phyloP scores from a whole-genome alignment of 2,797 vertebrate species.

The Podarcis lilfordi region DNA sequence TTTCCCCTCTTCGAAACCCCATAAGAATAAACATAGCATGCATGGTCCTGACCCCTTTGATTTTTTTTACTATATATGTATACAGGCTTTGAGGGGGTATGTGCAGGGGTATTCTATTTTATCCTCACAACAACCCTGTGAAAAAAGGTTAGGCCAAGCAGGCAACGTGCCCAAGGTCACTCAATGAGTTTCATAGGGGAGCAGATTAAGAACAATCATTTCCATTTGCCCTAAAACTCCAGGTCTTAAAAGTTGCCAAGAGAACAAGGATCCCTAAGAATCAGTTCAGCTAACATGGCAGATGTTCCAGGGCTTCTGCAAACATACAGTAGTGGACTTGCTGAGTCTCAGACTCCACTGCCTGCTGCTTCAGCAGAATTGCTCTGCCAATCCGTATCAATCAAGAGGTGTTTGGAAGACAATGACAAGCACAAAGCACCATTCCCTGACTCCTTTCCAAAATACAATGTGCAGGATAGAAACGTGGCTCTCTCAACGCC shows the following conservation, averaged over 20 bases:
- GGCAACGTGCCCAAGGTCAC: slow-evolving; percentile 20
- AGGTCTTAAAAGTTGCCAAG: slow-evolving; percentile 1
- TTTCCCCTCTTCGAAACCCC: not conserved
- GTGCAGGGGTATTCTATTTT: not conserved
- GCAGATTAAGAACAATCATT: not conserved
- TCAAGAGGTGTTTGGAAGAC: slow-evolving; percentile 35
- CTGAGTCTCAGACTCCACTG: slow-evolving; percentile 33
- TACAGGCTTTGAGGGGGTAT: not conserved
- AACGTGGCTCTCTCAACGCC: not conserved
- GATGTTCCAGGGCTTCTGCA: slow-evolving; percentile 8
- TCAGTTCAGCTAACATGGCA: slow-evolving; percentile 19
- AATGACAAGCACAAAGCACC: slow-evolving; percentile 11
- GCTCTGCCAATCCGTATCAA: slow-evolving; percentile 35
- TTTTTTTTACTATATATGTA: not conserved
- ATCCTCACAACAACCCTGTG: not conserved
- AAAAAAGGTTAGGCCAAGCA: not conserved
- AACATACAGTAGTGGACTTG: slow-evolving; percentile 18
- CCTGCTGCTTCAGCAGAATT: slow-evolving; percentile 36
- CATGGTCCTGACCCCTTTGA: not conserved
- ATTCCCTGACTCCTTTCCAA: slow-evolving; percentile 8
- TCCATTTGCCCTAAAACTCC: not conserved
- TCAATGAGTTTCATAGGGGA: not conserved
- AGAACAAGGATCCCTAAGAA: slow-evolving; percentile 3
- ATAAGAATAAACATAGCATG: not conserved
- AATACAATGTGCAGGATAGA: not conserved